Evolutionary conservation across 2,113 vertebrate genomes (phyloP).

Genomic region (Caranx ignobilis): DNA sequence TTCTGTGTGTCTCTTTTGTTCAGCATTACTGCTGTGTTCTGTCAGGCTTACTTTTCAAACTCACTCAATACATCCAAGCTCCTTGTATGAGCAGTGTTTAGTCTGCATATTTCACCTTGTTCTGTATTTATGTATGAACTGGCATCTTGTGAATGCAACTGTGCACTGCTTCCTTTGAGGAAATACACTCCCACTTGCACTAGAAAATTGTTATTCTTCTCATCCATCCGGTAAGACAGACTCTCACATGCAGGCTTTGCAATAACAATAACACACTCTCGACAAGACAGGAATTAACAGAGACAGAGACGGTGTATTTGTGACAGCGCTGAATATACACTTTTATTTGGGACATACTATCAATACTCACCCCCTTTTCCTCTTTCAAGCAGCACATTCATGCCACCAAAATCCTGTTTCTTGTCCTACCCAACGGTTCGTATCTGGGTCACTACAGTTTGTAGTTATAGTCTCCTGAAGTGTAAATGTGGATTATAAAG

Average conservation of each 20-base stretch:
- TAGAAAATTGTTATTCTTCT: constrained; percentile 50
- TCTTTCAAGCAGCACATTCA: not conserved
- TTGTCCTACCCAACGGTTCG: not conserved
- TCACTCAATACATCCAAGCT: constrained; percentile 3
- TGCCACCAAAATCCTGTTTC: not conserved
- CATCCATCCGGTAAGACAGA: constrained; percentile 63
- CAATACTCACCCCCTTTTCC: not conserved
- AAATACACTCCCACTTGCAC: constrained; percentile 61
- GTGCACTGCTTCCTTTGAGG: constrained; percentile 54
- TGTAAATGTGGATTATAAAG: no score
- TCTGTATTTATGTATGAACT: constrained; percentile 34
- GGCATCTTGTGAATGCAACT: constrained; percentile 50
- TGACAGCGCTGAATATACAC: constrained; percentile 26
- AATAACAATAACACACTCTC: constrained; percentile 41
- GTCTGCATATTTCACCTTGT: constrained; percentile 49
- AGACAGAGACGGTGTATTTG: constrained; percentile 30
- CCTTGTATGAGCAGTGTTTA: constrained; percentile 43
- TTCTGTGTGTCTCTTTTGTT: constrained; percentile 7
- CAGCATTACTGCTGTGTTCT: constrained; percentile 1
- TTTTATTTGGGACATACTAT: not conserved
- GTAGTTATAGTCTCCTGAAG: no score
- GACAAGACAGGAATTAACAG: constrained; percentile 28
- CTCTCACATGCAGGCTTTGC: constrained; percentile 39
- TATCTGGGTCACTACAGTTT: not conserved
- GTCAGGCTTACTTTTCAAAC: constrained; percentile 32